These are phyloP conservation scores for Pseudorhiza aurosa DNA, from an alignment of 30 jellyfish, hydroid and myxozoan species.

Conservation along the genomic window DNA sequence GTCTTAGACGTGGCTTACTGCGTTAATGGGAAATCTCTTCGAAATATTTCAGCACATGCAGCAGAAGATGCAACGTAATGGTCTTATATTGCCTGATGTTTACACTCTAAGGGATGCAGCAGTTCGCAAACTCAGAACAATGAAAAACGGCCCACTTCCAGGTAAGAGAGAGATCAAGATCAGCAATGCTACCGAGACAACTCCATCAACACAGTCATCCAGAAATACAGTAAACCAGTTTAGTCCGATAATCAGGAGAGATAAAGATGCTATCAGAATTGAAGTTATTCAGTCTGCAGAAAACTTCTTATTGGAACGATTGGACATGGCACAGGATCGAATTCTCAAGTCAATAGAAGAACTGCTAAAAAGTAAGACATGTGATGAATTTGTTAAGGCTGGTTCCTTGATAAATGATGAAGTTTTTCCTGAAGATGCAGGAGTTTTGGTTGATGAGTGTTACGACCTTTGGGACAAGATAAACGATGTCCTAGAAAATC, in stretches of 20 bases:
- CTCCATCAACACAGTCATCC: not conserved
- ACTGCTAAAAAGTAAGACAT: not conserved
- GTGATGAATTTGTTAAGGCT: not conserved
- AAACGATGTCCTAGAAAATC: too few species aligned
- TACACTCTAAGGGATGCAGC: not conserved
- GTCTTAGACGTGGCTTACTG: slow-evolving; percentile 20
- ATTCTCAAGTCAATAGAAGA: not conserved
- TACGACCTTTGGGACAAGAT: too few species aligned
- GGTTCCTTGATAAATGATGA: too few species aligned
- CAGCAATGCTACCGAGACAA: too few species aligned
- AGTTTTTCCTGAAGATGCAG: too few species aligned
- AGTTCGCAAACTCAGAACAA: not conserved
- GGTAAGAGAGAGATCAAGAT: not conserved
- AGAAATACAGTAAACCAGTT: not conserved
- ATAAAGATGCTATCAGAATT: not conserved
- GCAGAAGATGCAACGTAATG: not conserved
- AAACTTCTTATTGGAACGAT: not conserved
- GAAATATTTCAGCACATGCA: not conserved
- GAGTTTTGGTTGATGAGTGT: too few species aligned
- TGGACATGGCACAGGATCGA: not conserved
- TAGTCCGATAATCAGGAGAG: not conserved
- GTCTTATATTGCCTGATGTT: not conserved
- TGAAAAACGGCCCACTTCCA: not conserved
- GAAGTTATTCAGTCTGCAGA: not conserved
- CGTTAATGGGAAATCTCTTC: not conserved